Percentiles rank a stretch among this genome's conserved stretches.
Evolutionary conservation across 2,888 invertebrate species (phyloP).

Genomic region (Brachyptera risi): DNA sequence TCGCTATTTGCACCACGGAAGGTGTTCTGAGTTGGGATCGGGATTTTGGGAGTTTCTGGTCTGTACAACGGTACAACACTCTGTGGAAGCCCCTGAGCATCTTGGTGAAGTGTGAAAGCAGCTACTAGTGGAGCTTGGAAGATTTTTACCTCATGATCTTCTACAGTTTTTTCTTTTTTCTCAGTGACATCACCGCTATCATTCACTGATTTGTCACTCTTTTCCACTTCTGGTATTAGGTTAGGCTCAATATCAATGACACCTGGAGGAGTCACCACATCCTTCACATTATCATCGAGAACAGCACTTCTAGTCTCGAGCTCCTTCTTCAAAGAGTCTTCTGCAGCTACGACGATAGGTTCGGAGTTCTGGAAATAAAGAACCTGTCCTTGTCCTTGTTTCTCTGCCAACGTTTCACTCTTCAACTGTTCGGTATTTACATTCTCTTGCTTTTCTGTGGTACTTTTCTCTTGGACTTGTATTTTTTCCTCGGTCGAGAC

Average conservation of each 20-base stretch:
- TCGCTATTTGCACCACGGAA: constrained; percentile 33
- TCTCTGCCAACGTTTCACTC: constrained; percentile 11
- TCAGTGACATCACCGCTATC: neutral
- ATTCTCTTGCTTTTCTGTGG: neutral
- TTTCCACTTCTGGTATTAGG: constrained; percentile 24
- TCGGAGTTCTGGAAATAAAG: constrained; percentile 6
- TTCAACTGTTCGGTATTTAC: constrained; percentile 9
- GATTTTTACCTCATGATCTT: constrained; percentile 23
- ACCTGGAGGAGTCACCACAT: neutral
- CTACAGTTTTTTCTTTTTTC: constrained; percentile 20
- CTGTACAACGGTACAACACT: constrained; percentile 65
- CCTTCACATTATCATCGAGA: constrained; percentile 1
- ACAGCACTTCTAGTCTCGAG: neutral
- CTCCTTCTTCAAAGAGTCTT: constrained; percentile 25
- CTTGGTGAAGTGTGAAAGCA: constrained; percentile 82
- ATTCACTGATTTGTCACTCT: neutral
- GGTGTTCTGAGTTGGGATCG: constrained; percentile 34
- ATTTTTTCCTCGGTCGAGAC: neutral
- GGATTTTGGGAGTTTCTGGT: constrained; percentile 41
- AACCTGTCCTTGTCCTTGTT: constrained; percentile 2
- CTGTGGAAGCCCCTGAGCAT: constrained; percentile 71
- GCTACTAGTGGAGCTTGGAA: constrained; percentile 74
- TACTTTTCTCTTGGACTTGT: neutral
- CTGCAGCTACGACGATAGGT: constrained; percentile 23
- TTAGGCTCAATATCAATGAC: constrained; percentile 21